phyloP scores from a whole-genome alignment of 2,888 invertebrate species.

The Escarpia spicata region DNA sequence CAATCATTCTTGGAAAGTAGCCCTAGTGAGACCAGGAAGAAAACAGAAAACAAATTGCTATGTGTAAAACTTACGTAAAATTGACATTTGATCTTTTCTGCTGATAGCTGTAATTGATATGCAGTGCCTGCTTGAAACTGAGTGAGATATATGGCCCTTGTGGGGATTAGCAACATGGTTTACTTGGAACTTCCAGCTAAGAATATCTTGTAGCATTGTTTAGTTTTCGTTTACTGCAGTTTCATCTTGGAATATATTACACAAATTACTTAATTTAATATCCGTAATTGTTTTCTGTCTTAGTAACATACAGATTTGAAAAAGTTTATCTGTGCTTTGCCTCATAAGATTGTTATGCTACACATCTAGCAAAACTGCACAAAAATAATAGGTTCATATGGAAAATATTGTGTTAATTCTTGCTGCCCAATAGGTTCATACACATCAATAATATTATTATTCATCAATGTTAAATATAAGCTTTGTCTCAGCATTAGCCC shows the following conservation, averaged over 20 bases:
- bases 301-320: neutral
- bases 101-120: constrained; percentile 10
- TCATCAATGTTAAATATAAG: too few species aligned
- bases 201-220: neutral
- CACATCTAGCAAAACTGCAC: neutral
- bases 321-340: neutral
- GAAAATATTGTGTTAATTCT: too few species aligned
- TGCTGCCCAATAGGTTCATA: too few species aligned
- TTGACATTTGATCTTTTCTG: constrained; percentile 5
- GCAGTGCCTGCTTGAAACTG: neutral
- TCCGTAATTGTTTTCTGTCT: neutral
- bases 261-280: neutral
- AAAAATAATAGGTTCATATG: neutral
- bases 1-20: neutral
- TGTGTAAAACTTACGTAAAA: neutral
- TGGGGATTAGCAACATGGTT: neutral
- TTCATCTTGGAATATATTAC: neutral
- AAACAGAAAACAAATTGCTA: neutral
- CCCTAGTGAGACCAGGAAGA: neutral
- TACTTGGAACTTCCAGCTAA: neutral
- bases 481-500: too few species aligned
- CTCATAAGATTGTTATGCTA: neutral
- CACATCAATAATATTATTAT: too few species aligned
- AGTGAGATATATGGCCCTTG: neutral
- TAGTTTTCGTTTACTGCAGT: neutral